Base-by-base conservation (phyloP, 2,797 vertebrate genomes). In the Coregonus suidteri region DNA sequence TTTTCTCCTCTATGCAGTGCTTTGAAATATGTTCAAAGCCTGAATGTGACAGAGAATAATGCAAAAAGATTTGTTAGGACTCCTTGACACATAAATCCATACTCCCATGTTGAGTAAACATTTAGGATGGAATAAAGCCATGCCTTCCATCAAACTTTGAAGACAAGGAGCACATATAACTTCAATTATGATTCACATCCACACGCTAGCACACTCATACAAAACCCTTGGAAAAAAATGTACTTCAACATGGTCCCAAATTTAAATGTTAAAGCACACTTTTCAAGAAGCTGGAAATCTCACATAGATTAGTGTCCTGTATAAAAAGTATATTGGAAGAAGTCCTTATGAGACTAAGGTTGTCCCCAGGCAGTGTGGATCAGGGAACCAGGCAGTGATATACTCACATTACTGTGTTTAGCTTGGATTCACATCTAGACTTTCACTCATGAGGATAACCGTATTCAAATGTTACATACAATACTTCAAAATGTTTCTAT, bases 401-500 rank as follows among this genome's bases (percentile, higher is more conserved):
- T 77, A 13, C 9, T 11, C 41, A 84, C 30, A 4, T 25, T 16
- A 14, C 35, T 77, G 84, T 89, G 87, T 86, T 87, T 84, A 86
- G 75, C 84, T 86, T 83, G 84, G 82, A 79, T 84, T 87, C 88
- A 91, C 91, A 82, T 87, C 82, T 89, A 92, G 90, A 89, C 89
- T 88, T 89, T 89, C 89, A 91, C 56, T 20, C 86, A 56, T 87
- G 75, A 68, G 31, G 86, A 90, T 79, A 87, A 76, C 86, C 86
- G 87, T 89, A 83, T 92, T 86, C 85, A 91, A 91, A 88, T 14
- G n/a, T 85, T 47, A 90, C 75, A 92, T 87, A 47, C 41, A 13
- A 78, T 74, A 92, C 87, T 90, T 88, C 71, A 88, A 91, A 91
- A 89, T 85, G 89, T 88, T 74, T 64, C 81, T 91, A 89, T 87